Conservation (phyloP, 2,797 vertebrate species). For the Apogon talboti region DNA sequence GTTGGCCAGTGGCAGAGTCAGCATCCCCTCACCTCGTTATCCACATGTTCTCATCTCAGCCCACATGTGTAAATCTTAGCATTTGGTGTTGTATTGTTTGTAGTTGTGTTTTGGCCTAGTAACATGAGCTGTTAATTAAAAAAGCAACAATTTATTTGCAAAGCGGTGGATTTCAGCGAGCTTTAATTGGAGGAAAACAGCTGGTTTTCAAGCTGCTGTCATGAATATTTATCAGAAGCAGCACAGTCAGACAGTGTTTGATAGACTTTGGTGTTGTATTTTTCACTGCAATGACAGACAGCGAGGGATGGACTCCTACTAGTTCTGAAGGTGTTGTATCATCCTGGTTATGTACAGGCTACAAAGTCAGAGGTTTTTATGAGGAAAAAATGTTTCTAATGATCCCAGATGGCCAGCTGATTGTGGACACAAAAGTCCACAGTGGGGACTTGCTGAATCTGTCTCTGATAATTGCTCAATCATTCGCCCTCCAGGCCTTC, state of each 20-base stretch:
- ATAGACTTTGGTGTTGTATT: slow-evolving; percentile 59
- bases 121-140: slow-evolving; percentile 57
- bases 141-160: slow-evolving; percentile 77
- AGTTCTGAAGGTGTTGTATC: slow-evolving; percentile 62
- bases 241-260: slow-evolving; percentile 69
- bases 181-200: slow-evolving; percentile 83
- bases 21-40: slow-evolving; percentile 39
- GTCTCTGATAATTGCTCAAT: slow-evolving; percentile 78
- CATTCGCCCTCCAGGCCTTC: slow-evolving; percentile 52
- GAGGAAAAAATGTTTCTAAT: slow-evolving; percentile 65
- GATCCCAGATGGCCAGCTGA: slow-evolving; percentile 52
- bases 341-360: slow-evolving; percentile 40
- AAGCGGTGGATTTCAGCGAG: slow-evolving; percentile 68
- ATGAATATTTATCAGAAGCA: slow-evolving; percentile 84
- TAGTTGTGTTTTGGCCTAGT: slow-evolving; percentile 28
- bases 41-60: slow-evolving; percentile 31
- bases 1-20: slow-evolving; percentile 14
- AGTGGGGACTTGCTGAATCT: slow-evolving; percentile 56
- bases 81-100: slow-evolving; percentile 53
- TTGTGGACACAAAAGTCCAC: slow-evolving; percentile 60
- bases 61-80: slow-evolving; percentile 46
- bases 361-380: slow-evolving; percentile 55
- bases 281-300: slow-evolving; percentile 45
- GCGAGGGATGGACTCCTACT: slow-evolving; percentile 53
- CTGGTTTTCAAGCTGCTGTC: slow-evolving; percentile 80